Percentiles rank a stretch among this genome's conserved stretches.
These are phyloP conservation scores for Rhinoptilus africanus DNA, from an alignment of 2,113 vertebrate genomes.

Conservation along the genomic window DNA sequence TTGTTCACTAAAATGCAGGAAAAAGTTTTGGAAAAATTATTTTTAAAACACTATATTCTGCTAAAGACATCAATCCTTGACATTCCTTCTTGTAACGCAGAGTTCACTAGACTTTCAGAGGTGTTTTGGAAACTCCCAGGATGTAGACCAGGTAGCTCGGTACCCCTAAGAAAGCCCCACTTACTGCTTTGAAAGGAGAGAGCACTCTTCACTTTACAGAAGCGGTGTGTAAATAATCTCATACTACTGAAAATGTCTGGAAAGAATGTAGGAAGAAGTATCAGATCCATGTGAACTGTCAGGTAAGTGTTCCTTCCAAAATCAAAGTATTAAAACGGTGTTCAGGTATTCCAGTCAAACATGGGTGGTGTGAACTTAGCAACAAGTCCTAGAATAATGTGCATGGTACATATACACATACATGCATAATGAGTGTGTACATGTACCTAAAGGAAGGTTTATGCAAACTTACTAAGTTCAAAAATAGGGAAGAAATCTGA, in stretches of 20 bases:
- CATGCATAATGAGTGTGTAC: background rate
- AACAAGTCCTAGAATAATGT: background rate
- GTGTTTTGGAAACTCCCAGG: background rate
- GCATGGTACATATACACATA: background rate
- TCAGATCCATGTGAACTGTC: background rate
- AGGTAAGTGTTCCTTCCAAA: background rate
- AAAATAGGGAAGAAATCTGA: background rate
- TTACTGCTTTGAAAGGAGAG: background rate
- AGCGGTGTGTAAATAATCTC: background rate
- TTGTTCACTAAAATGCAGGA: background rate
- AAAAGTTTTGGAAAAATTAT: background rate
- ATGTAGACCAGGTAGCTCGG: background rate
- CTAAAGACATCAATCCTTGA: background rate
- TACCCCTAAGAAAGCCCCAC: background rate
- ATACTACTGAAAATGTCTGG: background rate
- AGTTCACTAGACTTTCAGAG: background rate
- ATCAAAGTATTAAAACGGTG: background rate
- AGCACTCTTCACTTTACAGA: background rate
- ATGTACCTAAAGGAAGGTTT: background rate
- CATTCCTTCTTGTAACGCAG: background rate
- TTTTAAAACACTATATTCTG: background rate
- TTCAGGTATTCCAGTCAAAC: background rate
- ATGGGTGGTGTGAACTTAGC: background rate
- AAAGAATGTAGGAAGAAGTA: background rate
- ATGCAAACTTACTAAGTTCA: background rate